Evolutionary conservation across 2,797 vertebrate genomes (phyloP).

Genomic region (Ctenopoma kingsleyae): DNA sequence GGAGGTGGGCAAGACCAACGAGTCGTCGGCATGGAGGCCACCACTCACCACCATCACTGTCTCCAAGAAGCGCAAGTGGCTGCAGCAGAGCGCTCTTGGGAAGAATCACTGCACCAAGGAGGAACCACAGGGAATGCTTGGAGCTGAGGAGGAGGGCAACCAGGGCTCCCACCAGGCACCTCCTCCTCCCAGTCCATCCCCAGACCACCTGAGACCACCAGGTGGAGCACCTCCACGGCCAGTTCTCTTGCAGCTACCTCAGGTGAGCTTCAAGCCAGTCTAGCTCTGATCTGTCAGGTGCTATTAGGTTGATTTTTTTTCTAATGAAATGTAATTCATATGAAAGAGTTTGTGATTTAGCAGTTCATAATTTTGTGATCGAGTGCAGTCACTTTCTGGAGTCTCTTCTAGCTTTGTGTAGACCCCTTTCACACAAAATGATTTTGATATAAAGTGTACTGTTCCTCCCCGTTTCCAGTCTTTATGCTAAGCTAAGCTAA

Average conservation of each 20-base stretch:
- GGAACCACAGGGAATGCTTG: conserved; percentile 72
- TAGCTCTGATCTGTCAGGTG: no score
- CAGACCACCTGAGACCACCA: conserved; percentile 73
- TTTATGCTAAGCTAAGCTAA: no score
- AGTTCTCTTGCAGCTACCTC: conserved; percentile 61
- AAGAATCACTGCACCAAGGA: conserved; percentile 75
- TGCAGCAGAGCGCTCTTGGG: conserved; percentile 90
- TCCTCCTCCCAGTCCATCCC: conserved; percentile 61
- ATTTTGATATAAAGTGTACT: no score
- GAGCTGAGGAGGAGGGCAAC: conserved; percentile 72
- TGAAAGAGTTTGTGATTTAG: no score
- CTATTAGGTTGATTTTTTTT: no score
- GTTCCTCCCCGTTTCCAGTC: no score
- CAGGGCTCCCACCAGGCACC: conserved; percentile 43
- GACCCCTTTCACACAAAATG: no score
- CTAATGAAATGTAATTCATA: no score
- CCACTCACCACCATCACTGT: conserved; percentile 93
- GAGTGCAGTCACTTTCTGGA: no score
- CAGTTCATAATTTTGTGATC: no score
- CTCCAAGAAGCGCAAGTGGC: conserved; percentile 97
- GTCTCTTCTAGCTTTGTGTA: no score
- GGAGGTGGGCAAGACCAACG: conserved; percentile 77
- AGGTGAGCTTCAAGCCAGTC: conserved; percentile 44
- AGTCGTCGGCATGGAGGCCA: conserved; percentile 71
- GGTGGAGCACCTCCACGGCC: conserved; percentile 46